Percentiles rank a stretch among this genome's conserved stretches.
Conservation (phyloP, 2,888 invertebrate genomes). For the Metopia argyrocephala region DNA sequence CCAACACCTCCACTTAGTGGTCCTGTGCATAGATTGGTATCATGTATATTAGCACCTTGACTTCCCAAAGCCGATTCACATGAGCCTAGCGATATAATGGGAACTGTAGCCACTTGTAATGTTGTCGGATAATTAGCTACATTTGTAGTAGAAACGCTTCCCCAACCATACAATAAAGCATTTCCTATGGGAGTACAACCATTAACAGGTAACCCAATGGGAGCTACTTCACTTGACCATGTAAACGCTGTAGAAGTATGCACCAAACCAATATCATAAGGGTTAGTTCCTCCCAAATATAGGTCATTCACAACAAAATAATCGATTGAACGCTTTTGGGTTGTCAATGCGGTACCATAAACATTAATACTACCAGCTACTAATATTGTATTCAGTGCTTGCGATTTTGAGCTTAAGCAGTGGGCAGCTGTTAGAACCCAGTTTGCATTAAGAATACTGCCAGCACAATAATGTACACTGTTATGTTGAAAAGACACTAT, state of each 20-base stretch:
- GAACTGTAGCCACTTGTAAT: constrained; percentile 73
- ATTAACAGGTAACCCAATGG: constrained; percentile 69
- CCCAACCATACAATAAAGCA: constrained; percentile 75
- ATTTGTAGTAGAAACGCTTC: constrained; percentile 72
- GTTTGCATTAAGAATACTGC: constrained; percentile 72
- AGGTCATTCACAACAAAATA: constrained; percentile 71
- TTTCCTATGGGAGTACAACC: constrained; percentile 69
- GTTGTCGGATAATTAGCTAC: constrained; percentile 66
- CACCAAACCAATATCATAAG: constrained; percentile 75
- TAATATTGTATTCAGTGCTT: constrained; percentile 70
- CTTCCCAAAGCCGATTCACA: constrained; percentile 71
- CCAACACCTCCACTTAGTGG: constrained; percentile 73
- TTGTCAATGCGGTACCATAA: constrained; percentile 69
- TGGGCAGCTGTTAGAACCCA: constrained; percentile 77
- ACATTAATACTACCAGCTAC: constrained; percentile 74
- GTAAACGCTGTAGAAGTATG: constrained; percentile 71
- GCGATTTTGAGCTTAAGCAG: constrained; percentile 69
- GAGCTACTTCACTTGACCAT: constrained; percentile 70
- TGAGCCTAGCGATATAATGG: constrained; percentile 69
- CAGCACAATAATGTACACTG: constrained; percentile 73
- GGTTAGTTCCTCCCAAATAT: constrained; percentile 73
- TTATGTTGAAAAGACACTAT: constrained; percentile 73
- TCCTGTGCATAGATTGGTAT: constrained; percentile 74
- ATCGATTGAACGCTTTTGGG: constrained; percentile 70
- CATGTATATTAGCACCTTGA: constrained; percentile 69